A percentile compares a stretch with the other conserved stretches of the same genome.
Evolutionary conservation across 2,113 vertebrate species (phyloP).

Genomic region (Scopus umbretta): DNA sequence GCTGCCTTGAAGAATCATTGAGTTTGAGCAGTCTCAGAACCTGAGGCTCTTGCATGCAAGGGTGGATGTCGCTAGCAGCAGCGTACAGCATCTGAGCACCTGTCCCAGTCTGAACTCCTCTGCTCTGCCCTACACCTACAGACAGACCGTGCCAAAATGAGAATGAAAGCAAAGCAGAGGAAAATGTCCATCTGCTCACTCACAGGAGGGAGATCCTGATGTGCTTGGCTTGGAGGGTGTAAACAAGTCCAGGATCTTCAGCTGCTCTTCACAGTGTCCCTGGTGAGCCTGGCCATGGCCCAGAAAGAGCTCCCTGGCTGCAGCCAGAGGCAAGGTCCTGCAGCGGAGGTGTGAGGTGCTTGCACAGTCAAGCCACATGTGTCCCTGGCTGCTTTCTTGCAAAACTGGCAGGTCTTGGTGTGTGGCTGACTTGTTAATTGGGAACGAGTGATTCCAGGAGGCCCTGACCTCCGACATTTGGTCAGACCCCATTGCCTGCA

Average conservation of each 20-base stretch:
- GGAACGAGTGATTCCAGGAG: not conserved
- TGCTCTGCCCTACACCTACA: not conserved
- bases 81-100: not conserved
- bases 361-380: not conserved
- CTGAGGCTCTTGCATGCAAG: not conserved
- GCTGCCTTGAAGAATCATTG: not conserved
- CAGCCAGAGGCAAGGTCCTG: not conserved
- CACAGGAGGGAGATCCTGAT: not conserved
- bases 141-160: not conserved
- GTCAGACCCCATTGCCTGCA: not conserved
- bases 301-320: not conserved
- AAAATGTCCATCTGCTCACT: not conserved
- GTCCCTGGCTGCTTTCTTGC: not conserved
- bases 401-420: not conserved
- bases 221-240: not conserved
- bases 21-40: not conserved
- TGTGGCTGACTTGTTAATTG: conserved; percentile 45
- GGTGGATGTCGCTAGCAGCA: not conserved
- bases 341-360: not conserved
- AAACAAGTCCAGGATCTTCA: not conserved
- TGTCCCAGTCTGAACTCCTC: not conserved
- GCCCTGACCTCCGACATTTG: not conserved
- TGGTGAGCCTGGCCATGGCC: not conserved
- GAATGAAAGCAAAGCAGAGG: not conserved
- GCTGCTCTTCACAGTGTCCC: not conserved